phyloP scores from a whole-genome alignment of 2,113 vertebrate species.

The Erythrolamprus reginae region DNA sequence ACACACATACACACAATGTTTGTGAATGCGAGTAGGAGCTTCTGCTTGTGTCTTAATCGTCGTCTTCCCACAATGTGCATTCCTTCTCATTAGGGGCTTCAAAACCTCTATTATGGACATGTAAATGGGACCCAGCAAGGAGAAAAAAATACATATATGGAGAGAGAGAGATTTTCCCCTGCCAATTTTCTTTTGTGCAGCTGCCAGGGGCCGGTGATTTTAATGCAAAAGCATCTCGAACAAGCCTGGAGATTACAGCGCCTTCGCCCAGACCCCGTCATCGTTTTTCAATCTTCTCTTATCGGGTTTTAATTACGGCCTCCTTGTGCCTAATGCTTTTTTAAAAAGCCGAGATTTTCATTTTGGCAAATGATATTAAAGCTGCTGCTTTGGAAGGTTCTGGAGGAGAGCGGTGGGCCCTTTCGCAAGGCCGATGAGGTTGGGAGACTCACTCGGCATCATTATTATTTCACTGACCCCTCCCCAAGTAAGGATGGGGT shows the following conservation, averaged over 20 bases:
- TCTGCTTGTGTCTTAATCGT: constrained; percentile 65
- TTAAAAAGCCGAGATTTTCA: constrained; percentile 22
- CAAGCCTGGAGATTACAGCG: constrained; percentile 11
- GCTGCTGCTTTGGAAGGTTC: background rate
- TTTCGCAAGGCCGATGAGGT: background rate
- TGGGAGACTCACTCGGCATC: background rate
- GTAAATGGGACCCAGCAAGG: constrained; percentile 71
- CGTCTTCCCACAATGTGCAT: constrained; percentile 65
- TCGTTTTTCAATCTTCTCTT: constrained; percentile 41
- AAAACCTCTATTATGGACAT: constrained; percentile 72
- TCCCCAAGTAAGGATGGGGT: background rate
- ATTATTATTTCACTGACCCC: background rate
- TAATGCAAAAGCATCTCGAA: constrained; percentile 46
- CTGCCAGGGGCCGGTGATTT: constrained; percentile 54
- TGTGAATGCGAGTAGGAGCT: constrained; percentile 55
- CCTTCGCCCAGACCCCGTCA: constrained; percentile 27
- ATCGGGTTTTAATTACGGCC: constrained; percentile 52
- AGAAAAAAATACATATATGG: constrained; percentile 62
- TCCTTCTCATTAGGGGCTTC: constrained; percentile 71
- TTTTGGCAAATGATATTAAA: background rate
- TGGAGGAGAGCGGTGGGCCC: no score
- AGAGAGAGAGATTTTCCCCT: no score
- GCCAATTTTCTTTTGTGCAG: constrained; percentile 70
- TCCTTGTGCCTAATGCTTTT: constrained; percentile 21
- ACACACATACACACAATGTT: constrained; percentile 52